Percentiles rank a stretch among this genome's conserved stretches.
These are phyloP conservation scores for Chloropsis hardwickii DNA, from an alignment of 2,113 vertebrate genomes.

Conservation along the genomic window DNA sequence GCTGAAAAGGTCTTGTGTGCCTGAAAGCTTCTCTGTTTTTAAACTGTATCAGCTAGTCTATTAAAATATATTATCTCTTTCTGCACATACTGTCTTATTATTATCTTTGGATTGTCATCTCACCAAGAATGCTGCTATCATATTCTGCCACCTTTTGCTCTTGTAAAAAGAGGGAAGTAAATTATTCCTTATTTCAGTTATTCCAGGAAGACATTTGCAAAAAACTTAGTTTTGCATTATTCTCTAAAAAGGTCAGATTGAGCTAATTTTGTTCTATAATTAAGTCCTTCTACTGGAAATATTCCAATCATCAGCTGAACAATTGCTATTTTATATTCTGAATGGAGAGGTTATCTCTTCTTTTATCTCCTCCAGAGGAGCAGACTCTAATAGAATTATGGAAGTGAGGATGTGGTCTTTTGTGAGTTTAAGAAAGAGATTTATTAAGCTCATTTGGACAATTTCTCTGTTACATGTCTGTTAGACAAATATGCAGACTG, in stretches of 20 bases:
- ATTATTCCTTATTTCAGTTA: slow-evolving; percentile 35
- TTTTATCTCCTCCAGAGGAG: slow-evolving; percentile 48
- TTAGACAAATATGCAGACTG: slow-evolving; percentile 7
- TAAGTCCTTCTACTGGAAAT: slow-evolving; percentile 47
- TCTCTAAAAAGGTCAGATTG: slow-evolving; percentile 49
- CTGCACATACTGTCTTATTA: not conserved
- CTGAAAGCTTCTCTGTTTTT: slow-evolving; percentile 13
- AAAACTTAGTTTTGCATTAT: slow-evolving; percentile 37
- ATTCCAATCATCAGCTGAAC: slow-evolving; percentile 38
- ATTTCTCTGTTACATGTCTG: not conserved
- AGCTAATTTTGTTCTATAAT: slow-evolving; percentile 56
- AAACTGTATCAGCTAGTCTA: not conserved
- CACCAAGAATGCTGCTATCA: not conserved
- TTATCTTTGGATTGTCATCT: not conserved
- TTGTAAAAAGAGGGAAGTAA: not conserved
- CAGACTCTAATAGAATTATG: slow-evolving; percentile 47
- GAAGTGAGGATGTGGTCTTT: slow-evolving; percentile 47
- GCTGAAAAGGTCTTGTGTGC: not conserved
- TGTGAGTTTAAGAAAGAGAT: slow-evolving; percentile 48
- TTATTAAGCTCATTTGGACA: slow-evolving; percentile 52
- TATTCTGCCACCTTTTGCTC: slow-evolving; percentile 10
- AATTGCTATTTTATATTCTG: slow-evolving; percentile 54
- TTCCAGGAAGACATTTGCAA: slow-evolving; percentile 7
- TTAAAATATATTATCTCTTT: slow-evolving; percentile 26
- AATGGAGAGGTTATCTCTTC: slow-evolving; percentile 47